Evolutionary conservation across 2,113 vertebrate genomes (phyloP).

Genomic region (Dasyornis broadbenti): DNA sequence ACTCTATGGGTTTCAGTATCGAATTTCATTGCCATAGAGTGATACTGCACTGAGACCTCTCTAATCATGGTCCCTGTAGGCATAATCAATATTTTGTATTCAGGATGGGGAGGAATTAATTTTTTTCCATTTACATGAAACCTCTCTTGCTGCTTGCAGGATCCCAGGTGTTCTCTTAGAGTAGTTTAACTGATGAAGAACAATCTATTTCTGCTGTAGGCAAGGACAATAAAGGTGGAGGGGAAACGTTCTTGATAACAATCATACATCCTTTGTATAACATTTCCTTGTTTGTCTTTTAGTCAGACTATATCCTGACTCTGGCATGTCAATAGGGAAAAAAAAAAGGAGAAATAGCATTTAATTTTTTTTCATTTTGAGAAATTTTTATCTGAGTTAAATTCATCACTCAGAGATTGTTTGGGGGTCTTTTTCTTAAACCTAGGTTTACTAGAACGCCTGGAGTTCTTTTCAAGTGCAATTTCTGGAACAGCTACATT

Average conservation of each 20-base stretch:
- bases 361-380: not conserved
- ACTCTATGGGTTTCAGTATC: not conserved
- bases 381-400: not conserved
- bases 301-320: not conserved
- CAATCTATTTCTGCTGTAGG: not conserved
- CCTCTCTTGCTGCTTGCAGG: not conserved
- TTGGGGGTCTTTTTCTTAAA: not conserved
- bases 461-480: not conserved
- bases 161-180: not conserved
- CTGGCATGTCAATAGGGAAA: not conserved
- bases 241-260: not conserved
- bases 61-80: not conserved
- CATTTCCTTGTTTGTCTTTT: not conserved
- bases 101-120: fast-evolving
- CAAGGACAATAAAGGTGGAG: not conserved
- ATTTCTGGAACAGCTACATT: not conserved
- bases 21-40: not conserved
- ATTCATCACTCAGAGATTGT: not conserved
- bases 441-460: not conserved
- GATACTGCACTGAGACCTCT: not conserved
- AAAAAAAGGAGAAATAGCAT: not conserved
- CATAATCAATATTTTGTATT: not conserved
- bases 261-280: not conserved
- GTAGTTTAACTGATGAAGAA: not conserved
- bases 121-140: not conserved